Conservation (phyloP, 2,797 vertebrate species). For the Eospalax fontanierii region DNA sequence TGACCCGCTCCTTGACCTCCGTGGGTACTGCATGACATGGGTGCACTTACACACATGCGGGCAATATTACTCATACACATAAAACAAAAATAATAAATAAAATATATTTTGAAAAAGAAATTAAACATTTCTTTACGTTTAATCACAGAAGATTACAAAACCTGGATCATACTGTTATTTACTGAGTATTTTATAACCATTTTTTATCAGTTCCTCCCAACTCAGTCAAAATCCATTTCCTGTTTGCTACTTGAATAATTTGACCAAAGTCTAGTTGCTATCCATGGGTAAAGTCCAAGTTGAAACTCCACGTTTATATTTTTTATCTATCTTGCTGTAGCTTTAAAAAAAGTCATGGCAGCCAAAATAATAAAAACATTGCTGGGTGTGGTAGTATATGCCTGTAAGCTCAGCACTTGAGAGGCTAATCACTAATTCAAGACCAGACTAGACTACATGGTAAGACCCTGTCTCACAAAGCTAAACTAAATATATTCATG, state of each 20-base stretch:
- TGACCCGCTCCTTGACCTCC: no score
- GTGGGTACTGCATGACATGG: no score
- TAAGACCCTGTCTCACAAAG: neutral
- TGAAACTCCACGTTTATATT: constrained; percentile 38
- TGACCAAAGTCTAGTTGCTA: constrained; percentile 54
- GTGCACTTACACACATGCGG: no score
- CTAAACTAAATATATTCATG: neutral
- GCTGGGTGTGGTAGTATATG: neutral
- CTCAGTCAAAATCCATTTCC: constrained; percentile 56
- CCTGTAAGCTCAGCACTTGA: neutral
- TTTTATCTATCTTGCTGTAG: neutral
- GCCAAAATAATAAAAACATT: constrained; percentile 7
- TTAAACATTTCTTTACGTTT: constrained; percentile 43
- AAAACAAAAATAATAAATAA: no score
- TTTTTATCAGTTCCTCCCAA: constrained; percentile 61
- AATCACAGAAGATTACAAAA: neutral
- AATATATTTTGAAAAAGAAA: neutral
- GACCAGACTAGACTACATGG: neutral
- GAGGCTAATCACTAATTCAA: neutral
- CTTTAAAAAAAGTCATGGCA: neutral
- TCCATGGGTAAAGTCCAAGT: constrained; percentile 48
- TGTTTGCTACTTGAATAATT: constrained; percentile 52
- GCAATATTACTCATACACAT: no score
- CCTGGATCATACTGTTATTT: neutral
- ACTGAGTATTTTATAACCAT: neutral